phyloP scores from a whole-genome alignment of 2,888 invertebrate species.

The Mongoloraphidia duomilia region DNA sequence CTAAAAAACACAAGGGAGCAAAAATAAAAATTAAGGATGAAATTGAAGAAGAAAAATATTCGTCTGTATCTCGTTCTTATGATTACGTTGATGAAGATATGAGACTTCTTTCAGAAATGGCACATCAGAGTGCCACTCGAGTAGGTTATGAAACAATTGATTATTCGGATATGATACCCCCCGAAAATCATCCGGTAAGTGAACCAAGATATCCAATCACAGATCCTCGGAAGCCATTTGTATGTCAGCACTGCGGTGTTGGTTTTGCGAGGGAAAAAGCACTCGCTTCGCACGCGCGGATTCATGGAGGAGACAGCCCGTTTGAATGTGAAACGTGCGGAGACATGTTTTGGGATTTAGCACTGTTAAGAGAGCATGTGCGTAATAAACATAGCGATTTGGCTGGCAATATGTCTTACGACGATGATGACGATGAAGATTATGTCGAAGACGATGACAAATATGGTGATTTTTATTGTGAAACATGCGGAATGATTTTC shows the following conservation, averaged over 20 bases:
- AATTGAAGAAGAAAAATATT: slow-evolving; percentile 19
- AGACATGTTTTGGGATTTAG: slow-evolving; percentile 65
- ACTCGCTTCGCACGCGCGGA: slow-evolving; percentile 57
- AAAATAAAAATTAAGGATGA: slow-evolving; percentile 24
- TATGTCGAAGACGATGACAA: slow-evolving; percentile 42
- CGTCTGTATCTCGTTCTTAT: slow-evolving; percentile 24
- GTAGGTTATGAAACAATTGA: slow-evolving; percentile 22
- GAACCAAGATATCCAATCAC: slow-evolving; percentile 36
- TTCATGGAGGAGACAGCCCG: slow-evolving; percentile 68
- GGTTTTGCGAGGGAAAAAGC: slow-evolving; percentile 74
- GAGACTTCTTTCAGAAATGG: slow-evolving; percentile 32
- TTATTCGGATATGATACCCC: slow-evolving; percentile 14
- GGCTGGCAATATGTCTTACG: slow-evolving; percentile 3
- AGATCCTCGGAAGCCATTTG: slow-evolving; percentile 65
- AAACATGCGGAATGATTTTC: slow-evolving; percentile 65
- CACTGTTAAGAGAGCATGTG: slow-evolving; percentile 42
- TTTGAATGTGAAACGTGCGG: slow-evolving; percentile 66
- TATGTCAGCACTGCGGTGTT: slow-evolving; percentile 61
- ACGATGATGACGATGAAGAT: slow-evolving; percentile 32
- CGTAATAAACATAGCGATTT: slow-evolving; percentile 39
- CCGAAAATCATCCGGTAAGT: slow-evolving; percentile 17
- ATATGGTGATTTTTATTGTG: slow-evolving; percentile 49
- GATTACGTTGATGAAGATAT: slow-evolving; percentile 35
- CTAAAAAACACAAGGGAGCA: slow-evolving; percentile 19
- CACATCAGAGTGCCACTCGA: slow-evolving; percentile 22